These are phyloP conservation scores for Ictidomys tridecemlineatus DNA, from an alignment of 2,113 vertebrate genomes.

Conservation along the genomic window DNA sequence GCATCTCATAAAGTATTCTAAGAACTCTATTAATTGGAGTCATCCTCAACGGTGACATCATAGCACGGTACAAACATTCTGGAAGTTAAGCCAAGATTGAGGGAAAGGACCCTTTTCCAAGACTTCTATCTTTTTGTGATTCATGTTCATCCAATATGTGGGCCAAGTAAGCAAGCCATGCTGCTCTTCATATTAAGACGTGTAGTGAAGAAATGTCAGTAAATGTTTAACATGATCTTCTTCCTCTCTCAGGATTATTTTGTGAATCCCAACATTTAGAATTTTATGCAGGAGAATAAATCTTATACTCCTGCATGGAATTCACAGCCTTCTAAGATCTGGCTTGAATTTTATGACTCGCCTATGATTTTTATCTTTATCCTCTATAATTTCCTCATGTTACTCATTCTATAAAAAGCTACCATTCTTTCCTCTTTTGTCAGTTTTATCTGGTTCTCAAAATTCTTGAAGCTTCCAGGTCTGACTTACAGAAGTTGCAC, in stretches of 20 bases:
- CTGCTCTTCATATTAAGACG: background rate
- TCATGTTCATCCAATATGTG: background rate
- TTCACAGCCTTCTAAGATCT: background rate
- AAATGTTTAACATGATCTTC: background rate
- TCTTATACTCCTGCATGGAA: background rate
- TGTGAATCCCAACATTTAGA: background rate
- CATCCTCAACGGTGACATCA: background rate
- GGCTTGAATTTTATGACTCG: background rate
- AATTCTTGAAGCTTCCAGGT: background rate
- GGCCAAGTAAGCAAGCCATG: background rate
- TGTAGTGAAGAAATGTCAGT: background rate
- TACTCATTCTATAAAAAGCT: background rate
- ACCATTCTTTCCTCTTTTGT: background rate
- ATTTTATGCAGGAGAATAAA: background rate
- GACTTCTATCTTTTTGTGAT: background rate
- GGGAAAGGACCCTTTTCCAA: background rate
- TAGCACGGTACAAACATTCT: background rate
- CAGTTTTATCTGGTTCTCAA: background rate
- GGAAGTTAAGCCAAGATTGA: background rate
- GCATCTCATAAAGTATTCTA: background rate
- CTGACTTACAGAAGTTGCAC: background rate
- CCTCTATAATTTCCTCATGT: background rate
- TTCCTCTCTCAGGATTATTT: background rate
- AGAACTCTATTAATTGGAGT: background rate
- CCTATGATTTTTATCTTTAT: background rate